Conservation (phyloP, 2,113 vertebrate species). For the Hirundichthys speculiger region DNA sequence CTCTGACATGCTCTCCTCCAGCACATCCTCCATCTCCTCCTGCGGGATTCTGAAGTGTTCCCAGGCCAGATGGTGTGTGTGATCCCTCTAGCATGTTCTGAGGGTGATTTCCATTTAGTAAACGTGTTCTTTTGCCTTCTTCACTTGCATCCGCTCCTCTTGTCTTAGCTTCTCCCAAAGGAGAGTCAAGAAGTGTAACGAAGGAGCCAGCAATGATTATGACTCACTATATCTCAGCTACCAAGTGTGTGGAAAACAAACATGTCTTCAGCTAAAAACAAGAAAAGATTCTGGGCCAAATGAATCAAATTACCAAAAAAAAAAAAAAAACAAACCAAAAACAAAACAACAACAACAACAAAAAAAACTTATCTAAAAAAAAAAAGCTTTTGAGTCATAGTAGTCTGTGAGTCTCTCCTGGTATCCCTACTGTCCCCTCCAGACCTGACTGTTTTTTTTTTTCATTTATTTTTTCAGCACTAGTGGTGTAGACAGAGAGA, state of each 20-base stretch:
- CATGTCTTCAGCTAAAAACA: not conserved
- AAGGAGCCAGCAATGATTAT: slow-evolving; percentile 26
- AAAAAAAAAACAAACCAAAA: too few relatives aligned
- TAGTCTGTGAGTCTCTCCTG: too few relatives aligned
- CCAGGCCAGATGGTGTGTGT: slow-evolving; percentile 60
- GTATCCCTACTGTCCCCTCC: too few relatives aligned
- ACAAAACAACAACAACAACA: too few relatives aligned
- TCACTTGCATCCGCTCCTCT: not conserved
- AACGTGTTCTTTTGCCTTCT: slow-evolving; percentile 11
- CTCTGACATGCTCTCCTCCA: slow-evolving; percentile 20
- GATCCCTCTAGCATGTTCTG: slow-evolving; percentile 48
- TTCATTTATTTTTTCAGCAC: too few relatives aligned
- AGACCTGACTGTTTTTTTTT: too few relatives aligned
- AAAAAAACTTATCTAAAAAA: too few relatives aligned
- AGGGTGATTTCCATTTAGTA: slow-evolving; percentile 39
- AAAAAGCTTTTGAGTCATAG: not conserved
- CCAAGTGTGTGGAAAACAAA: slow-evolving; percentile 20
- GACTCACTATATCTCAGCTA: slow-evolving; percentile 6
- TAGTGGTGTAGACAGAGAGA: too few relatives aligned
- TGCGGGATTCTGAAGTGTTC: slow-evolving; percentile 40
- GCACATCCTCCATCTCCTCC: slow-evolving; percentile 44
- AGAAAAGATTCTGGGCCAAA: not conserved
- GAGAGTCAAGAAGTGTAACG: slow-evolving; percentile 9
- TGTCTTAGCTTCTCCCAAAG: slow-evolving; percentile 21
- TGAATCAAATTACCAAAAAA: not conserved